phyloP scores from a whole-genome alignment of 2,797 vertebrate species.

The Neosalanx taihuensis region DNA sequence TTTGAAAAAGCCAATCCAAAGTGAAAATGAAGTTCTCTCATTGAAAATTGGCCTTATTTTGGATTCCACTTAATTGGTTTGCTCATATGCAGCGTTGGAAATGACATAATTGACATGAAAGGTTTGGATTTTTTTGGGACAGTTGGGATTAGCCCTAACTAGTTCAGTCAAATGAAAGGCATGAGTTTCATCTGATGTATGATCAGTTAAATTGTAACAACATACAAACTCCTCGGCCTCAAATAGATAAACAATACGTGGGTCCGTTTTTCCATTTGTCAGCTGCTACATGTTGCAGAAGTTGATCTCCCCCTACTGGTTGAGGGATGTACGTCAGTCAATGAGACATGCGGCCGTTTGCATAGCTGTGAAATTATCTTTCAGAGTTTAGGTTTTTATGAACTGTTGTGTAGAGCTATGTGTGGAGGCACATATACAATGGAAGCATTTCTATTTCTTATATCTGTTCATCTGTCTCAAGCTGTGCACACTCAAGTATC shows the following conservation, averaged over 20 bases:
- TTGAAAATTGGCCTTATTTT: slow-evolving; percentile 40
- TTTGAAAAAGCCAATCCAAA: slow-evolving; percentile 25
- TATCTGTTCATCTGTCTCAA: slow-evolving; percentile 33
- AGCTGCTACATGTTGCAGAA: slow-evolving; percentile 43
- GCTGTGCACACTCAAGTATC: slow-evolving; percentile 52
- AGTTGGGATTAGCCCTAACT: no score
- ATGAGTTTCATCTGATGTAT: not conserved
- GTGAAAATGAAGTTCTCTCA: slow-evolving; percentile 42
- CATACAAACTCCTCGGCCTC: not conserved
- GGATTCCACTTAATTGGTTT: slow-evolving; percentile 53
- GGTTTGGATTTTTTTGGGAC: slow-evolving; percentile 26
- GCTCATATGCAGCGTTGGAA: slow-evolving; percentile 37
- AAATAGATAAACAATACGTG: slow-evolving; percentile 7
- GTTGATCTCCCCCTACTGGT: slow-evolving; percentile 68
- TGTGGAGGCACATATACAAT: not conserved
- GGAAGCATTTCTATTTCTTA: not conserved
- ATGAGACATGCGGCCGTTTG: not conserved
- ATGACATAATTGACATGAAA: slow-evolving; percentile 56
- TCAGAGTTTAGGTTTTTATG: not conserved
- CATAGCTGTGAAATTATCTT: not conserved
- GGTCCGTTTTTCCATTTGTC: slow-evolving; percentile 22
- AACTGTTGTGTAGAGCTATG: not conserved
- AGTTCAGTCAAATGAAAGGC: not conserved
- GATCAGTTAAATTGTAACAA: not conserved
- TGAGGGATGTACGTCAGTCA: slow-evolving; percentile 17